A percentile compares a stretch with the other conserved stretches of the same genome.
phyloP scores from a whole-genome alignment of 1,140 invertebrate species.

The Radopholus similis region DNA sequence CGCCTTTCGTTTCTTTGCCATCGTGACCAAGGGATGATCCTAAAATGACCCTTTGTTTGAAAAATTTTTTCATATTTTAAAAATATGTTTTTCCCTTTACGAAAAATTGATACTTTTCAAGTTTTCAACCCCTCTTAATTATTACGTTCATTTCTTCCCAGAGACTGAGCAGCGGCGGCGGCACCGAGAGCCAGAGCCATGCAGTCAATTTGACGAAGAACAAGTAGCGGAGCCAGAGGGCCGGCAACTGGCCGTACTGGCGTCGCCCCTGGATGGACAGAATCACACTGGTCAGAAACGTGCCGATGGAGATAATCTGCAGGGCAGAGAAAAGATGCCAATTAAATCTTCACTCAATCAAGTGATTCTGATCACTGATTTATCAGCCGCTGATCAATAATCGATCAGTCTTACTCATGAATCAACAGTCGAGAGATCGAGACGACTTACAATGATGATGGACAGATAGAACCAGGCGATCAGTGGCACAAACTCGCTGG shows the following conservation, averaged over 20 bases:
- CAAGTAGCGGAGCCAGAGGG: constrained; percentile 41
- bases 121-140: too few species aligned
- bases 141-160: constrained; percentile 56
- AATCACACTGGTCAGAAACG: constrained; percentile 56
- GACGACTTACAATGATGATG: constrained; percentile 28
- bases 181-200: constrained; percentile 47
- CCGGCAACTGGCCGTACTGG: constrained; percentile 53
- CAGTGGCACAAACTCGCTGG: constrained; percentile 56
- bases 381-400: too few species aligned
- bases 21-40: background rate
- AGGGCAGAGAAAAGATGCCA: background rate
- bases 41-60: background rate
- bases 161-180: constrained; percentile 46
- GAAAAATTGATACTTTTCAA: too few species aligned
- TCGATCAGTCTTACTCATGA: too few species aligned
- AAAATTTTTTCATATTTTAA: too few species aligned
- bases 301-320: constrained; percentile 57
- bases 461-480: constrained; percentile 59
- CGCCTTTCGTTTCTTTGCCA: background rate
- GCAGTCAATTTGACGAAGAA: constrained; percentile 47
- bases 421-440: too few species aligned
- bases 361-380: too few species aligned
- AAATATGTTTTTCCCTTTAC: too few species aligned
- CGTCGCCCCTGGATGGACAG: constrained; percentile 55
- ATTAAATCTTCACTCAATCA: background rate